Evolutionary conservation across 1,140 invertebrate species (phyloP), one percentile per base, ranked within the genome.

Genomic region (Philopotamus ludificatus): DNA sequence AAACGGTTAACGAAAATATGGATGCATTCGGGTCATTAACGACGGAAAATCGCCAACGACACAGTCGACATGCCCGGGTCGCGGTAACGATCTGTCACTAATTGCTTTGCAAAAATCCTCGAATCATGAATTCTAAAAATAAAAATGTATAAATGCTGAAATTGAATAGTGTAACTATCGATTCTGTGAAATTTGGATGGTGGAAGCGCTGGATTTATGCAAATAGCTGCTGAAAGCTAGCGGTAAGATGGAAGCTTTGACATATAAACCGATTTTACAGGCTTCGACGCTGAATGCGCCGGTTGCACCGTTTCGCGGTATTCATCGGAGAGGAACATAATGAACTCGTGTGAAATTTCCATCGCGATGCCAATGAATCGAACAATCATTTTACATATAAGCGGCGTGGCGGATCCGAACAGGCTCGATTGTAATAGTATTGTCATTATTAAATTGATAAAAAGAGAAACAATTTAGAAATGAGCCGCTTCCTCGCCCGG

Each of bases 1-100:
- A n/a, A n/a, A n/a, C n/a, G n/a, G n/a, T n/a, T n/a, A n/a, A n/a
- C n/a, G n/a, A n/a, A n/a, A n/a, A n/a, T n/a, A n/a, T n/a, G n/a
- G n/a, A n/a, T n/a, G n/a, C n/a, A n/a, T n/a, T 57, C 42, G 34
- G 54, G 54, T 39, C 54, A 28, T 57, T 57, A 57, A 21, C 39
- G 42, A 15, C 8, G 42, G n/a, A 41, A 57, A 57, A 57, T 57
- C 26, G 26, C 20, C 54, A 39, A 41, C 3, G 18, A 21, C 18
- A 20, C 54, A 41, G 42, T 42, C 39, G 42, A 20, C 42, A 41
- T 1, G 23, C 15, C 34, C n/a, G 39, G 20, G 41, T 25, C 21
- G 20, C 39, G 26, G 39, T 21, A 53, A 53, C 50, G 50, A 53
- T 53, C 50, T 53, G 50, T 53, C 34, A 39, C 54, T 57, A 57